Evolutionary conservation across 2,888 invertebrate species (phyloP).

Genomic region (Ypsolopha sequella): DNA sequence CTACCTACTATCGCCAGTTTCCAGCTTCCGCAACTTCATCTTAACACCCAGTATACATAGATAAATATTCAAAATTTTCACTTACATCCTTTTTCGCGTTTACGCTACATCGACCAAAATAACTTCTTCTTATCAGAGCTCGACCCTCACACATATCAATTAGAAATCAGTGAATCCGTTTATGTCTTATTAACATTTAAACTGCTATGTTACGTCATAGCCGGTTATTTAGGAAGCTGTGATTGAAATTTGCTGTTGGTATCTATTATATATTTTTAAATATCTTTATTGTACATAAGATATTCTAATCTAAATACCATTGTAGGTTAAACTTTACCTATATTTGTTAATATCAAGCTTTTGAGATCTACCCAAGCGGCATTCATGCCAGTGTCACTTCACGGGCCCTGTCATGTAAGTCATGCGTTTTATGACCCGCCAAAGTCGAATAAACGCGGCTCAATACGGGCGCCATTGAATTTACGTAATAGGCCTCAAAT

Average conservation of each 20-base stretch:
- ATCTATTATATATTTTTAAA: background rate
- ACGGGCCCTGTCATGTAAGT: slow-evolving; percentile 14
- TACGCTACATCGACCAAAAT: slow-evolving; percentile 6
- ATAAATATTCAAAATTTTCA: slow-evolving; percentile 19
- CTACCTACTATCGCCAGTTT: no score
- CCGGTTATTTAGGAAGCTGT: no score
- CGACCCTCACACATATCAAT: slow-evolving; percentile 1
- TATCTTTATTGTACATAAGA: background rate
- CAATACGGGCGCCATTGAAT: background rate
- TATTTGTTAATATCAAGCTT: no score
- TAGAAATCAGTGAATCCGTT: background rate
- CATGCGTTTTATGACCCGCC: slow-evolving; percentile 10
- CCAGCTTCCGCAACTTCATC: no score
- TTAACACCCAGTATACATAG: no score
- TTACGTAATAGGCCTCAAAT: background rate
- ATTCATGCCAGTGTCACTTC: slow-evolving; percentile 10
- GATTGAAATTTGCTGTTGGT: background rate
- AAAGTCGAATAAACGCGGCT: slow-evolving; percentile 9
- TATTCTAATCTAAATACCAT: background rate
- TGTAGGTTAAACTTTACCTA: background rate
- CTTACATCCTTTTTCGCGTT: slow-evolving; percentile 19
- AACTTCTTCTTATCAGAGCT: background rate
- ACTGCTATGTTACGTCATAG: background rate
- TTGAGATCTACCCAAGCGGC: background rate
- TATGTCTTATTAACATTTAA: slow-evolving; percentile 1